phyloP scores from a whole-genome alignment of 2,113 vertebrate species.

The Cebidichthys violaceus region DNA sequence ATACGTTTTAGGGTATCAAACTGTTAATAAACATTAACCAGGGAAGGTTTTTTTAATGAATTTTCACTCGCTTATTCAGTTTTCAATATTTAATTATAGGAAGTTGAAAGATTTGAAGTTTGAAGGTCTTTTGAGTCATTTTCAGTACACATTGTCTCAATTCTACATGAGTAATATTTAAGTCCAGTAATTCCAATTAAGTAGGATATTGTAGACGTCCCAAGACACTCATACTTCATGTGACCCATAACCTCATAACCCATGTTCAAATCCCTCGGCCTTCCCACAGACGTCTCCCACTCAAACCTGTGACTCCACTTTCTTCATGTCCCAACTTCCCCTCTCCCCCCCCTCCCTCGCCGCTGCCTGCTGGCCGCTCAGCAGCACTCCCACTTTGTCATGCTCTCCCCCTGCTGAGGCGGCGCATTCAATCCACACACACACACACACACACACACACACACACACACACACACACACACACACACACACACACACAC shows the following conservation, averaged over 20 bases:
- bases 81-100: not conserved
- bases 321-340: conserved; percentile 61
- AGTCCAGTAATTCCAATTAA: not conserved
- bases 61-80: not conserved
- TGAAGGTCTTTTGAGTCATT: not conserved
- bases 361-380: conserved; percentile 37
- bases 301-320: conserved; percentile 70
- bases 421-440: conserved; percentile 50
- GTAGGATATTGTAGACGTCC: not conserved
- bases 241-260: conserved; percentile 56
- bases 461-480: conserved; percentile 14
- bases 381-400: conserved; percentile 52
- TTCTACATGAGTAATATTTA: not conserved
- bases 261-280: conserved; percentile 45
- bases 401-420: conserved; percentile 59
- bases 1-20: not conserved
- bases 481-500: not conserved
- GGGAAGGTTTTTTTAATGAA: not conserved
- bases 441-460: conserved; percentile 1
- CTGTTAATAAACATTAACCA: not conserved
- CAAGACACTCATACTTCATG: conserved; percentile 7
- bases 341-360: conserved; percentile 21
- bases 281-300: conserved; percentile 62
- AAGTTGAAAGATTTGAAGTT: not conserved
- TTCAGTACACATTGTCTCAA: not conserved